Base-by-base conservation (phyloP, 2,797 vertebrate genomes). In the Sternotherus odoratus region DNA sequence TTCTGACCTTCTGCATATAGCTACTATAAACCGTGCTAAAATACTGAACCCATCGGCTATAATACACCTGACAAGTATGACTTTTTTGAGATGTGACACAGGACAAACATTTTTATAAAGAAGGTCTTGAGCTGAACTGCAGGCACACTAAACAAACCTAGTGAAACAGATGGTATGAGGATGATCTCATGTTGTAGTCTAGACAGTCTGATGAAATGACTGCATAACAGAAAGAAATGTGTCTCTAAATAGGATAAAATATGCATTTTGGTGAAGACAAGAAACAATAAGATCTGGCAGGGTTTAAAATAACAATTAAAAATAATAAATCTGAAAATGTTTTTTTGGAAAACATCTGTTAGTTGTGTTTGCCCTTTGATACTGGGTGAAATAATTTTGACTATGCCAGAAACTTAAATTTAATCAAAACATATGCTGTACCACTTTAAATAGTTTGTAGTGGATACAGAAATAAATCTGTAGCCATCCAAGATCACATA, bases 141-240 rank as follows among this genome's bases (percentile, higher is more conserved):
- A 95, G 80, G 57, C 78, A 78, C 46, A 12, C n/a, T 82, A 79
- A 93, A 79, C 7, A 92, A 90, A 87, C 92, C 46, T 82, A 81
- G 23, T 95, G 92, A 91, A 94, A 81, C 77, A 92, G 81, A 88
- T 88, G 88, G 17, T 33, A n/a, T 79, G 60, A 79, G 39, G 77
- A 83, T 94, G 86, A 95, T 82, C 75, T 96, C 94, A 94, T 81
- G 36, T 6, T 90, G 81, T 91, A 79, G 94, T 95, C 86, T 97
- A 93, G 93, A 95, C 88, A 86, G 79, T 26, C 88, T 85, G 77
- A 77, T 4, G 10, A 87, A 97, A 94, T 82, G 33, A 94, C 79
- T 83, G 53, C 46, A n/a, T 48, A 83, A 83, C 12, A 86, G 92
- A 96, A 89, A 60, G 77, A 66, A 66, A 66, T 21, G 87, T 54